Percentiles rank a stretch among this genome's conserved stretches.
Evolutionary conservation across 2,797 vertebrate genomes (phyloP).

Genomic region (Lindbergichthys nudifrons): DNA sequence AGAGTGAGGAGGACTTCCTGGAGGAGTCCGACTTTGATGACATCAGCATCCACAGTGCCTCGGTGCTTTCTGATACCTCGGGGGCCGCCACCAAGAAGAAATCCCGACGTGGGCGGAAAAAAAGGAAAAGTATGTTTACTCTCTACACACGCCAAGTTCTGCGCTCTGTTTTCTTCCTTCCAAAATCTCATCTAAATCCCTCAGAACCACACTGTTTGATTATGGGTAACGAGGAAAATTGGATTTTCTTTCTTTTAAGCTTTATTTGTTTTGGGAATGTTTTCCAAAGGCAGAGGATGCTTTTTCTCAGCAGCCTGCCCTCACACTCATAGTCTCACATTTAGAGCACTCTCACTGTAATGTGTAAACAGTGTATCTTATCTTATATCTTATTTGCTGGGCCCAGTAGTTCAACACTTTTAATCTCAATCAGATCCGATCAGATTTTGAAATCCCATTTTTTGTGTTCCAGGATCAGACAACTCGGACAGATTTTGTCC

Average conservation of each 20-base stretch:
- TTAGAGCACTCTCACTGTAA: neutral
- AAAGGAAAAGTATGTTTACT: constrained; percentile 89
- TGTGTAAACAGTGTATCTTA: neutral
- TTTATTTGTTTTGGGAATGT: constrained; percentile 47
- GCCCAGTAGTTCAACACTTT: too few relatives aligned
- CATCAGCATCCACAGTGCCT: constrained; percentile 96
- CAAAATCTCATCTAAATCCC: constrained; percentile 48
- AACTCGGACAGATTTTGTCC: too few relatives aligned
- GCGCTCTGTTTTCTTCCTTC: constrained; percentile 19
- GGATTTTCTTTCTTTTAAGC: constrained; percentile 18
- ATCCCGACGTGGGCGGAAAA: constrained; percentile 92
- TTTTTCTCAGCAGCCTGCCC: constrained; percentile 14
- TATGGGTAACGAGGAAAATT: constrained; percentile 36
- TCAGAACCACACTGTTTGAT: constrained; percentile 56
- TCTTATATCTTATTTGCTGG: neutral
- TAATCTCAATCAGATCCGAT: too few relatives aligned
- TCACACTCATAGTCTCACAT: neutral
- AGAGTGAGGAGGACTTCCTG: constrained; percentile 97
- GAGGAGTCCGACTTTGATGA: constrained; percentile 97
- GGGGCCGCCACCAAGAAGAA: constrained; percentile 90
- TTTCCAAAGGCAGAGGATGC: constrained; percentile 29
- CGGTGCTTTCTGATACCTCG: constrained; percentile 91
- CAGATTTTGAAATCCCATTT: too few relatives aligned
- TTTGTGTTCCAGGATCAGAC: too few relatives aligned
- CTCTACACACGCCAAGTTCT: constrained; percentile 30